Percentiles rank a stretch among this genome's conserved stretches.
phyloP scores from a whole-genome alignment of 2,888 invertebrate species.

The Agrypnus murinus region DNA sequence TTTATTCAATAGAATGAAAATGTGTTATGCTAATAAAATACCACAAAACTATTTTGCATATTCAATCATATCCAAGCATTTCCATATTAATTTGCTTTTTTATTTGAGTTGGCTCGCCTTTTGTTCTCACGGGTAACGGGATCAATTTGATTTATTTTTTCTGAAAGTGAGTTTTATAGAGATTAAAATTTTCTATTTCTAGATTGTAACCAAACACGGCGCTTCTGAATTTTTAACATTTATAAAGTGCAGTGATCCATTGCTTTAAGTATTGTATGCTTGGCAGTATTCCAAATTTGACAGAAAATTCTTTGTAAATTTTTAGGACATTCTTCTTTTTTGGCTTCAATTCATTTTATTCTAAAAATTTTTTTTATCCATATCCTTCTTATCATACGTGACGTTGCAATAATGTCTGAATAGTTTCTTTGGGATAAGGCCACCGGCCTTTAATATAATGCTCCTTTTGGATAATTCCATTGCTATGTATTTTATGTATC shows the following conservation, averaged over 20 bases:
- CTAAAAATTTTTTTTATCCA: slow-evolving; percentile 19
- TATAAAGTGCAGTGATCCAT: neutral
- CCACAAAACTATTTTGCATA: too few relatives aligned
- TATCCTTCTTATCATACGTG: slow-evolving; percentile 29
- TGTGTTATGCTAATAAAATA: too few relatives aligned
- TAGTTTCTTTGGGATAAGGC: neutral
- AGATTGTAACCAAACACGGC: neutral
- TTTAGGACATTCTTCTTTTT: slow-evolving; percentile 13
- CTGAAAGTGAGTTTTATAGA: neutral
- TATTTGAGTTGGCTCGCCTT: neutral
- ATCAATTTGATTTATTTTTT: neutral
- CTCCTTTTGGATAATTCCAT: slow-evolving; percentile 32
- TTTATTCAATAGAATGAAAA: too few relatives aligned
- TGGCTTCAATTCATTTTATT: slow-evolving; percentile 17
- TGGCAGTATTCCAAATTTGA: slow-evolving; percentile 31
- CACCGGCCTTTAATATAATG: slow-evolving; percentile 1
- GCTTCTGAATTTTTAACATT: slow-evolving; percentile 19
- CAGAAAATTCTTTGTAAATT: slow-evolving; percentile 1
- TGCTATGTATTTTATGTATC: too few relatives aligned
- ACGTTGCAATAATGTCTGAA: slow-evolving; percentile 20
- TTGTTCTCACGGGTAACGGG: neutral
- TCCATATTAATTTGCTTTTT: slow-evolving; percentile 3
- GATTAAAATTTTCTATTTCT: neutral
- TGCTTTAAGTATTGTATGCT: neutral
- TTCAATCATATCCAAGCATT: neutral